Evolutionary conservation across 2,113 vertebrate species (phyloP).

Genomic region (Lampris incognitus): DNA sequence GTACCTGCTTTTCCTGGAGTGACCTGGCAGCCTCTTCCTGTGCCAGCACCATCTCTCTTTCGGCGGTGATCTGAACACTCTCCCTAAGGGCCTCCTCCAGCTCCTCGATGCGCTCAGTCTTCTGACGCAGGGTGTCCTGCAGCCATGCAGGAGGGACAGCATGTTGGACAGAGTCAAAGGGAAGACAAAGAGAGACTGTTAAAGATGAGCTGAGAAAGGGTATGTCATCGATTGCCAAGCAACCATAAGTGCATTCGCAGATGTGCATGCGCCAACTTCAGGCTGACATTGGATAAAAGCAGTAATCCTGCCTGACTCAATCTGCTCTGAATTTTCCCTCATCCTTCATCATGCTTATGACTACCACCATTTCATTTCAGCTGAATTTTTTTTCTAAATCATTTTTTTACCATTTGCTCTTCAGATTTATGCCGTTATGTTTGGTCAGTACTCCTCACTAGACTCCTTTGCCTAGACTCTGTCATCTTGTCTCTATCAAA

Average conservation of each 20-base stretch:
- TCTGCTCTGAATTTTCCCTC: too few species aligned
- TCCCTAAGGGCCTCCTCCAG: slow-evolving; percentile 98
- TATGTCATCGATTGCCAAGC: neutral
- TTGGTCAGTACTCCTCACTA: too few species aligned
- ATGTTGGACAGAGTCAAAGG: neutral
- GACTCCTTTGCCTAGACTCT: too few species aligned
- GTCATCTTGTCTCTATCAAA: too few species aligned
- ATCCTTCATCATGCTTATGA: too few species aligned
- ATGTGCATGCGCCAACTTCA: too few species aligned
- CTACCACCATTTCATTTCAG: too few species aligned
- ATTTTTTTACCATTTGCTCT: too few species aligned
- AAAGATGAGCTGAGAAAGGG: neutral
- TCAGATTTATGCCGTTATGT: too few species aligned
- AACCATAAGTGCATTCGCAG: neutral
- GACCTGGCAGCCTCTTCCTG: slow-evolving; percentile 97
- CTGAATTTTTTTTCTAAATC: too few species aligned
- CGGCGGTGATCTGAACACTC: slow-evolving; percentile 98
- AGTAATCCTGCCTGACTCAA: too few species aligned
- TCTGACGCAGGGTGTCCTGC: slow-evolving; percentile 94
- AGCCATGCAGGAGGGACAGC: slow-evolving; percentile 10
- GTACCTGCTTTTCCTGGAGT: slow-evolving; percentile 96
- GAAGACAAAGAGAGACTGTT: neutral
- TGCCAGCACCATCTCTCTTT: slow-evolving; percentile 98
- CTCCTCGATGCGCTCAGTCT: slow-evolving; percentile 97
- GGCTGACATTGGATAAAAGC: too few species aligned